Evolutionary conservation across 2,888 invertebrate species (phyloP), one percentile per base, ranked within the genome.

Genomic region (Ceriagrion tenellum): DNA sequence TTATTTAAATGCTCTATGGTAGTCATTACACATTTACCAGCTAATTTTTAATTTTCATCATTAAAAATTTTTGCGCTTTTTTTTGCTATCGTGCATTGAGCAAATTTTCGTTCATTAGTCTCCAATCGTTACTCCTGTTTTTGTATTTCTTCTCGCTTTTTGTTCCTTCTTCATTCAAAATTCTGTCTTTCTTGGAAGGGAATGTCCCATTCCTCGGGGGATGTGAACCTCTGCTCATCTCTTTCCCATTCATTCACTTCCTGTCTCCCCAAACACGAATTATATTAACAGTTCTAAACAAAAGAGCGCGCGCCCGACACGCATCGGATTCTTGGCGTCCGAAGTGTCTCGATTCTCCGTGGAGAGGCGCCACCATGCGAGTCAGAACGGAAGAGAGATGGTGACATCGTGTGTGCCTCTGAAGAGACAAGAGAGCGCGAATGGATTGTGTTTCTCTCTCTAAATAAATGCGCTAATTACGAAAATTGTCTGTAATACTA

Each of bases 281-380:
- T 56, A n/a, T 47, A 47, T 8, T 26, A 69, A 69, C n/a, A 69
- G 12, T 69, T 69, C n/a, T 16, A 35, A 81, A 35, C 26, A 35
- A 35, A 81, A 63, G 63, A 90, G 40, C 8, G 26, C 35, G 63
- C 93, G 93, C 93, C 69, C 91, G 59, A 35, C 55, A 18, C 88
- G 2, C n/a, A 6, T 13, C n/a, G 55, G 16, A 35, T 30, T 13
- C 35, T 26, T n/a, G 47, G 40, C 93, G 40, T 47, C 74, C 13
- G 69, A n/a, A 93, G 93, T 93, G 74, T 26, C 69, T 55, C 93
- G 12, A 13, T 35, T 55, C 47, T 13, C 93, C 93, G 93, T 47
- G n/a, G 26, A 18, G 74, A 35, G 93, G 74, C 93, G 93, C 93
- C 69, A 93, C 69, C 69, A n/a, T 40, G 40, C 69, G 93, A 63